These are phyloP conservation scores for Cremastobaeus sp. DNA, from an alignment of 2,888 invertebrate genomes.

Conservation along the genomic window DNA sequence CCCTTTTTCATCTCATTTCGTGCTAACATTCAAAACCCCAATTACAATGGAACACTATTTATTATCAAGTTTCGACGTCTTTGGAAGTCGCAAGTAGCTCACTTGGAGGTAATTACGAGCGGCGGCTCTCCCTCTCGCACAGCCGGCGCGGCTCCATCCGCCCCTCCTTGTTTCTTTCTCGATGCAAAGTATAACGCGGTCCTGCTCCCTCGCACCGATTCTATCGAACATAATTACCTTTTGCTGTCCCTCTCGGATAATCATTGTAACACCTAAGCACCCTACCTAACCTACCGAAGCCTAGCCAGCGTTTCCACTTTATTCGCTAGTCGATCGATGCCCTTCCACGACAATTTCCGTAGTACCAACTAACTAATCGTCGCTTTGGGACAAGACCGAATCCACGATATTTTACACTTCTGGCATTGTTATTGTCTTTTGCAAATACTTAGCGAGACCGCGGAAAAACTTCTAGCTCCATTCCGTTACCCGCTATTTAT, in stretches of 20 bases:
- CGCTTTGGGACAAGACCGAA: slow-evolving; percentile 54
- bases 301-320: slow-evolving; percentile 74
- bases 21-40: slow-evolving; percentile 60
- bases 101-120: slow-evolving; percentile 77
- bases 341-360: slow-evolving; percentile 71
- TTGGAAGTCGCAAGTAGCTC: slow-evolving; percentile 76
- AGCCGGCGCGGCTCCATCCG: slow-evolving; percentile 24
- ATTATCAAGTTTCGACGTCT: slow-evolving; percentile 77
- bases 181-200: slow-evolving; percentile 72
- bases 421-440: slow-evolving; percentile 38
- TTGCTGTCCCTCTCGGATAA: slow-evolving; percentile 78
- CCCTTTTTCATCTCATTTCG: slow-evolving; percentile 12
- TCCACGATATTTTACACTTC: slow-evolving; percentile 59
- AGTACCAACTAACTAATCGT: slow-evolving; percentile 64
- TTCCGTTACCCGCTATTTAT: too few relatives aligned
- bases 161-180: slow-evolving; percentile 65
- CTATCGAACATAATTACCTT: slow-evolving; percentile 78
- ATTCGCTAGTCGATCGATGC: slow-evolving; percentile 73
- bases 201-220: slow-evolving; percentile 73
- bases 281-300: slow-evolving; percentile 74
- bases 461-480: too few relatives aligned
- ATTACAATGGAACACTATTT: slow-evolving; percentile 71
- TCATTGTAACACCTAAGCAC: slow-evolving; percentile 79
- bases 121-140: slow-evolving; percentile 67
- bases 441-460: slow-evolving; percentile 46